Base-by-base conservation (phyloP, 1,140 invertebrate species). In the Ceratina australensis region DNA sequence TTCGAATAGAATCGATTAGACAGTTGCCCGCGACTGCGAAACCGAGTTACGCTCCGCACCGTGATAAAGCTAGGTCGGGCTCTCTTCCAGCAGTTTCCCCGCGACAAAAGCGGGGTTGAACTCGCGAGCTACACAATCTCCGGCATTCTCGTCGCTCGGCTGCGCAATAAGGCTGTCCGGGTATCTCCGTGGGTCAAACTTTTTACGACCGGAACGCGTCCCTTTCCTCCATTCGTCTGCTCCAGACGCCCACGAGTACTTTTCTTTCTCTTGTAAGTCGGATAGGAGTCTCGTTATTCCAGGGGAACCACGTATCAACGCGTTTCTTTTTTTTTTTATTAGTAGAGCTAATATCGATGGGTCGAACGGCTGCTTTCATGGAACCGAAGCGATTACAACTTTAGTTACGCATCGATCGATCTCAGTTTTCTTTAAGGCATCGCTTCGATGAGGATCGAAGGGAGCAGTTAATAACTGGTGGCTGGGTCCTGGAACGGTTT, bases 401-500 rank as follows among this genome's bases (percentile, higher is more conserved):
- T 33, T 33, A 33, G 28, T 33, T 5, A 5, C 28, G 28, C 28
- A 33, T 33, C 28, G 28, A 33, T 33, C 28, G 28, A 33, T 5
- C 28, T 33, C 28, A 33, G 28, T 33, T 33, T 22, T 47, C 18
- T 63, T 13, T 7, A 12, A 4, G 13, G 13, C 22, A 2, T 13
- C 63, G 8, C n/a, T 47, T 16, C 28, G 28, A 2, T 13, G 2
- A 12, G 20, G 66, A 68, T 68, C 50, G 66, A 68, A 33, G 49
- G 12, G 20, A 56, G 52, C 50, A 68, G 54, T 68, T 68, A 68
- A 68, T 66, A 66, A 66, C 20, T 2, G 26, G 10, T 49, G 3
- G n/a, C 49, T 60, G 24, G 72, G 61, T 66, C 72, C 61, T 24
- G 33, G 72, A 74, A n/a, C 42, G 18, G 72, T 74, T 74, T 74